These are phyloP conservation scores for Vespertilio murinus DNA, from an alignment of 2,797 vertebrate species.

Conservation along the genomic window DNA sequence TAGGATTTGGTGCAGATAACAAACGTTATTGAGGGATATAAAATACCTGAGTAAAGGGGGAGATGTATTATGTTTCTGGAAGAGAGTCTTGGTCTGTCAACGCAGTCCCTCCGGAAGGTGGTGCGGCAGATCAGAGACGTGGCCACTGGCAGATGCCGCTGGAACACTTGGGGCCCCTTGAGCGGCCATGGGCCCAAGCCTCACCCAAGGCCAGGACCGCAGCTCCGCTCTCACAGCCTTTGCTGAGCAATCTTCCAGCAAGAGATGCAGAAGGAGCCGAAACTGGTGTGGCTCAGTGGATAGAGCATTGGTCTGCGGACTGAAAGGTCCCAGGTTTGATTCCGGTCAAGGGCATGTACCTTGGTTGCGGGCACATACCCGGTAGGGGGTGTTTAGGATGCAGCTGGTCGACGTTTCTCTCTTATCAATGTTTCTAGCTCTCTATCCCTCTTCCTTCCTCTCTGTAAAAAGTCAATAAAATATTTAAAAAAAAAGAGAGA, in stretches of 20 bases:
- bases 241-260: neutral
- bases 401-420: no score
- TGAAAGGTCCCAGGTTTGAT: no score
- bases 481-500: no score
- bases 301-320: no score
- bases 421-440: no score
- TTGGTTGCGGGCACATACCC: no score
- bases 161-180: neutral
- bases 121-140: neutral
- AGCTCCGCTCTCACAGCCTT: neutral
- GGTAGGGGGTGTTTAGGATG: no score
- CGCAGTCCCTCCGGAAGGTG: neutral
- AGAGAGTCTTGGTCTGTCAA: neutral
- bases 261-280: no score
- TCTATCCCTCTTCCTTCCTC: no score
- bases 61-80: neutral
- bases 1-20: neutral
- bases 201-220: neutral
- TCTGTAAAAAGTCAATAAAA: no score
- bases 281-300: no score
- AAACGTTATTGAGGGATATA: neutral
- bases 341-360: no score
- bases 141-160: neutral
- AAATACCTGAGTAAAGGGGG: neutral
- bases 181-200: accelerated